Percentiles rank a stretch among this genome's conserved stretches.
phyloP scores from a whole-genome alignment of 2,888 invertebrate genomes.

The Microplitis manilae region DNA sequence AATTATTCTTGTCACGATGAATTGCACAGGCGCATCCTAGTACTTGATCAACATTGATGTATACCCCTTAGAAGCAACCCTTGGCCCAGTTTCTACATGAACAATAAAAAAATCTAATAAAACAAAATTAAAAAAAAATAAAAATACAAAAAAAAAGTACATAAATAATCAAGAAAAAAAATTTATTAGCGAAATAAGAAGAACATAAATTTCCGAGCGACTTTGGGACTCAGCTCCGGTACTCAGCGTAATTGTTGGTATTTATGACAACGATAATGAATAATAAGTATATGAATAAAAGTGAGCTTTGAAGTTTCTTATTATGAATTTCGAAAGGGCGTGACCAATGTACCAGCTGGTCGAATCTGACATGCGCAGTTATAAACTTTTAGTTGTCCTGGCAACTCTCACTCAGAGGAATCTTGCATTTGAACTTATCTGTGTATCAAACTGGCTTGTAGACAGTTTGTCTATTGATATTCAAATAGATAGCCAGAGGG shows the following conservation, averaged over 20 bases:
- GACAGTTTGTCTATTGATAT: conserved; percentile 15
- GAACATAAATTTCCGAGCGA: too few relatives aligned
- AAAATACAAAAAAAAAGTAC: conserved; percentile 27
- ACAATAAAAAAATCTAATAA: background rate
- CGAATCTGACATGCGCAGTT: conserved; percentile 61
- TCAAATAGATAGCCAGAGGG: background rate
- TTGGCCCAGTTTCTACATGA: conserved; percentile 17
- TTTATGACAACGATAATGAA: background rate
- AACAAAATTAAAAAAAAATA: conserved; percentile 15
- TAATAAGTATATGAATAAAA: conserved; percentile 20
- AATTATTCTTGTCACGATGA: conserved; percentile 42
- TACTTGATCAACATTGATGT: conserved; percentile 41
- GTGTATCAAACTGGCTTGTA: conserved; percentile 20
- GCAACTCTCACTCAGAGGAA: conserved; percentile 49
- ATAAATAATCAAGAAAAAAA: background rate
- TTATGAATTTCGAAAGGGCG: conserved; percentile 55
- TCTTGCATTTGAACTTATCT: conserved; percentile 34
- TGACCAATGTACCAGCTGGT: conserved; percentile 54
- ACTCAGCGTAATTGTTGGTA: too few relatives aligned
- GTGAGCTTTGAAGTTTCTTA: conserved; percentile 24
- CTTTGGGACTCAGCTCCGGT: too few relatives aligned
- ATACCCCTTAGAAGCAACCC: conserved; percentile 27
- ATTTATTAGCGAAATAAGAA: too few relatives aligned
- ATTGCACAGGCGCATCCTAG: conserved; percentile 37
- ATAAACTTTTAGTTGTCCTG: conserved; percentile 56